phyloP scores from a whole-genome alignment of 2,113 vertebrate genomes.

The Chaenocephalus aceratus region DNA sequence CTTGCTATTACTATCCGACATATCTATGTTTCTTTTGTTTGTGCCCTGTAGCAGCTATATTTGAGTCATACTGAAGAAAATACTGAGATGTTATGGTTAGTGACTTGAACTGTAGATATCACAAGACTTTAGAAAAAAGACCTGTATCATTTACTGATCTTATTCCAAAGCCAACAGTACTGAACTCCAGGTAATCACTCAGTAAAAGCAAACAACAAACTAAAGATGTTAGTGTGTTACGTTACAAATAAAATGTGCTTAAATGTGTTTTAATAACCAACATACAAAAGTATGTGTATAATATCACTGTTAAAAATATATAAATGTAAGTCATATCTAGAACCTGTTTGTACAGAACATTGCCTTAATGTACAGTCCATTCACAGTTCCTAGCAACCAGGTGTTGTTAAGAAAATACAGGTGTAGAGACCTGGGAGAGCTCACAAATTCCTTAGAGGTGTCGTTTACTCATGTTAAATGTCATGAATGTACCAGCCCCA shows the following conservation, averaged over 20 bases:
- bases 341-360: constrained; percentile 4
- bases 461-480: constrained; percentile 40
- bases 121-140: constrained; percentile 63
- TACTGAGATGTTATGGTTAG: constrained; percentile 84
- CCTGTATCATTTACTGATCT: too few species aligned
- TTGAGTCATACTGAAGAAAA: constrained; percentile 23
- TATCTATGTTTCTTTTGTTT: too few species aligned
- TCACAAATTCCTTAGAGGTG: constrained; percentile 38
- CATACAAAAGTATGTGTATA: background rate
- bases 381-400: constrained; percentile 66
- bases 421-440: constrained; percentile 56
- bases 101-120: constrained; percentile 84
- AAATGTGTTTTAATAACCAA: background rate
- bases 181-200: constrained; percentile 85
- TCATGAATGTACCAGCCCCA: constrained; percentile 56
- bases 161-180: constrained; percentile 75
- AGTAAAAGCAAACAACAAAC: too few species aligned
- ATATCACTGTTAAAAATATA: too few species aligned
- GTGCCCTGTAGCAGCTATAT: too few species aligned
- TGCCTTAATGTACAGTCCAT: constrained; percentile 15
- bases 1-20: too few species aligned
- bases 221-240: too few species aligned
- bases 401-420: constrained; percentile 79
- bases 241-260: background rate
- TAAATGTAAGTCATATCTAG: too few species aligned